A percentile compares a stretch with the other conserved stretches of the same genome.
phyloP scores from a whole-genome alignment of 2,113 vertebrate genomes.

The Charadrius vociferus region DNA sequence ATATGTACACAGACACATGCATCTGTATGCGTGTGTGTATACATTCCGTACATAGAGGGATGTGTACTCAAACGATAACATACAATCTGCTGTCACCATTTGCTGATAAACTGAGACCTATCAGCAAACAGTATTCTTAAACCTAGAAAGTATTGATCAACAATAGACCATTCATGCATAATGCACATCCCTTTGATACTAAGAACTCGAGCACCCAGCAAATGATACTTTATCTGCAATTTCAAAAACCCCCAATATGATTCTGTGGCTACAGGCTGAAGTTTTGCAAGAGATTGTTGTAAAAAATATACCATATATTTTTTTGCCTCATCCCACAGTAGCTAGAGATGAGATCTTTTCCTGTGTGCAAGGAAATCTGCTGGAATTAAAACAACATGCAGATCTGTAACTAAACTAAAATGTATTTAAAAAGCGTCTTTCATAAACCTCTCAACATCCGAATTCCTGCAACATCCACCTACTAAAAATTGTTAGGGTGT shows the following conservation, averaged over 20 bases:
- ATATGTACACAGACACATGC: too few relatives aligned
- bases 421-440: background rate
- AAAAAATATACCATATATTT: background rate
- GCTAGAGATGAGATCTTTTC: background rate
- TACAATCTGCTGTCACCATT: background rate
- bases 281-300: background rate
- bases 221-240: background rate
- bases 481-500: background rate
- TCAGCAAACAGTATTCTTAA: background rate
- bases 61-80: background rate
- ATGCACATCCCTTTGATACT: background rate
- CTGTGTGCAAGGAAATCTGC: background rate
- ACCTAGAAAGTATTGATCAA: background rate
- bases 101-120: background rate
- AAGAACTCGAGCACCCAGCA: background rate
- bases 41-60: background rate
- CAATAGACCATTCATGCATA: background rate
- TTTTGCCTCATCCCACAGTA: background rate
- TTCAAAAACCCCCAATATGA: background rate
- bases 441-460: background rate
- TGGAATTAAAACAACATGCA: background rate
- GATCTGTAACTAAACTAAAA: background rate
- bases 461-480: background rate
- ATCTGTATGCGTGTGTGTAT: background rate
- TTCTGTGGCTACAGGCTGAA: background rate